These are phyloP conservation scores for silkworm (Bombyx mori) DNA, from an alignment of 1,140 invertebrate species.

Conservation along the genomic window ASM3026992v2 NC_085116.1:16360001-16360500, in stretches of 20 bases:
- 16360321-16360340: constrained; percentile 69
- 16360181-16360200: constrained; percentile 50
- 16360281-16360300: constrained; percentile 70
- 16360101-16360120: constrained; percentile 17
- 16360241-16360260: constrained; percentile 60
- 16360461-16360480: constrained; percentile 63
- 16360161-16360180: not conserved
- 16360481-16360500: constrained; percentile 62
- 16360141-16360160: not conserved
- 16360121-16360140: not conserved
- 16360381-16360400: constrained; percentile 62
- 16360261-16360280: constrained; percentile 70
- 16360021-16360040: constrained; percentile 59
- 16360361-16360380: constrained; percentile 66
- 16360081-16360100: constrained; percentile 52
- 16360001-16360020: constrained; percentile 70
- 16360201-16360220: constrained; percentile 55
- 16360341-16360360: constrained; percentile 64
- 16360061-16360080: constrained; percentile 62
- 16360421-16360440: constrained; percentile 38
- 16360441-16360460: constrained; percentile 40
- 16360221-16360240: constrained; percentile 40
- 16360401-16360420: constrained; percentile 70
- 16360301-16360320: constrained; percentile 71
- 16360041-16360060: constrained; percentile 43